These are phyloP conservation scores for Plectropomus leopardus DNA, from an alignment of 2,113 vertebrate genomes.

Conservation along the genomic window DNA sequence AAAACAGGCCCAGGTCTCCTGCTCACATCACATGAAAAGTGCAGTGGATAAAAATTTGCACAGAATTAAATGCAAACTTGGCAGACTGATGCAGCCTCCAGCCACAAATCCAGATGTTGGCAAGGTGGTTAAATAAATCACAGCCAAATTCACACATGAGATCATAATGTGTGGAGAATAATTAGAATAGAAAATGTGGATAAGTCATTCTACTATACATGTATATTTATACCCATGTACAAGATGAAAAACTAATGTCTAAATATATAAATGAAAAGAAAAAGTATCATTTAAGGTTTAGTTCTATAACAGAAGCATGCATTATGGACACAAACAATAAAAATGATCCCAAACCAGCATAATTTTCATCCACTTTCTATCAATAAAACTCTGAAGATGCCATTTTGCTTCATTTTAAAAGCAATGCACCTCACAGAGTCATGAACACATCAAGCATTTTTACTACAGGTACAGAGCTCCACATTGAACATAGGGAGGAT, in stretches of 20 bases:
- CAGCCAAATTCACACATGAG: background rate
- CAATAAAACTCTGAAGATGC: background rate
- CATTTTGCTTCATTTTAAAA: constrained; percentile 19
- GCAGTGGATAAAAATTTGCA: background rate
- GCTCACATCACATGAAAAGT: background rate
- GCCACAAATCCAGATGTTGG: background rate
- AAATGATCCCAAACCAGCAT: background rate
- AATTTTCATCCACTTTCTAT: background rate
- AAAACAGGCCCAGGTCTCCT: background rate
- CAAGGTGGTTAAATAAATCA: background rate
- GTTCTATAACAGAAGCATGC: background rate
- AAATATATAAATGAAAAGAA: background rate
- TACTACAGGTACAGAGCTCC: background rate
- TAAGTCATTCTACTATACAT: background rate
- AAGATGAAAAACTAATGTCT: no score
- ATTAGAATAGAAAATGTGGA: background rate
- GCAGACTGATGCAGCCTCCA: background rate
- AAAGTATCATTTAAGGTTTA: no score
- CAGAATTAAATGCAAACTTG: no score
- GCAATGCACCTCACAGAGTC: background rate
- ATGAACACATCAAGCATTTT: background rate
- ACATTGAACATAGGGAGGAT: constrained; percentile 16
- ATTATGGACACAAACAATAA: background rate
- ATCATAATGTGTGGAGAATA: background rate
- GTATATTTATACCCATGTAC: no score